Evolutionary conservation across 2,113 vertebrate species (phyloP).

Genomic region (Dipodomys merriami): DNA sequence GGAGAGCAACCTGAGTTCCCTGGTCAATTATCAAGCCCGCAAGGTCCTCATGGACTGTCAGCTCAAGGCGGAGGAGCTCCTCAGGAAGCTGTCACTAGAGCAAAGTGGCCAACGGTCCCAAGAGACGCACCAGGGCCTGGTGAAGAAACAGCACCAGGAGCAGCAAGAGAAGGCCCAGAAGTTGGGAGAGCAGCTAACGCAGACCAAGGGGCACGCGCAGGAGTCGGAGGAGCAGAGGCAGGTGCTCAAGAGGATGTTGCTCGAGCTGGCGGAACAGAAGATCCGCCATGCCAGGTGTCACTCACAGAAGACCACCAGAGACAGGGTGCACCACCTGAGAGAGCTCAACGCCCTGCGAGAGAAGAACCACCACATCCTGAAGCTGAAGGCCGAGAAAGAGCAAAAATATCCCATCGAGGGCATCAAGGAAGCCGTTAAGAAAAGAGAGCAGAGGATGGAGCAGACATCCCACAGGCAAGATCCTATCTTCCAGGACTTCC

Average conservation of each 20-base stretch:
- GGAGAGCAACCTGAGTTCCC: conserved; percentile 82
- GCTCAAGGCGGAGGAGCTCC: conserved; percentile 79
- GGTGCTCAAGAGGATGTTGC: conserved; percentile 77
- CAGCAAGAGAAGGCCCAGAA: conserved; percentile 73
- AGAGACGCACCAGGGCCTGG: conserved; percentile 65
- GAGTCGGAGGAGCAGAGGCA: conserved; percentile 73
- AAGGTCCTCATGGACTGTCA: conserved; percentile 85
- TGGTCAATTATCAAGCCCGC: conserved; percentile 84
- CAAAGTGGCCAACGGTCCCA: conserved; percentile 73
- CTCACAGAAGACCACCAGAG: conserved; percentile 38
- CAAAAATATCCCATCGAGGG: conserved; percentile 79
- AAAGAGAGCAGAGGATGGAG: conserved; percentile 84
- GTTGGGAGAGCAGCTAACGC: conserved; percentile 81
- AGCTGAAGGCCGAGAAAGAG: conserved; percentile 83
- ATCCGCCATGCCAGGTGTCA: conserved; percentile 72
- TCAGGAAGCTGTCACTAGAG: conserved; percentile 81
- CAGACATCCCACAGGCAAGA: conserved; percentile 81
- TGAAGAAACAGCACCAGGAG: conserved; percentile 72
- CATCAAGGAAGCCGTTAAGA: conserved; percentile 77
- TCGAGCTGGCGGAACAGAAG: conserved; percentile 80
- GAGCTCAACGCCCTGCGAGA: conserved; percentile 78
- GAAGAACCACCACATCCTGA: conserved; percentile 80
- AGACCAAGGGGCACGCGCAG: conserved; percentile 70
- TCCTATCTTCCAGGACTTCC: conserved; percentile 82
- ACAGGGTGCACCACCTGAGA: conserved; percentile 57